A percentile compares a stretch with the other conserved stretches of the same genome.
These are phyloP conservation scores for Ischnus inquisitorius DNA, from an alignment of 2,888 invertebrate genomes.

Conservation along the genomic window DNA sequence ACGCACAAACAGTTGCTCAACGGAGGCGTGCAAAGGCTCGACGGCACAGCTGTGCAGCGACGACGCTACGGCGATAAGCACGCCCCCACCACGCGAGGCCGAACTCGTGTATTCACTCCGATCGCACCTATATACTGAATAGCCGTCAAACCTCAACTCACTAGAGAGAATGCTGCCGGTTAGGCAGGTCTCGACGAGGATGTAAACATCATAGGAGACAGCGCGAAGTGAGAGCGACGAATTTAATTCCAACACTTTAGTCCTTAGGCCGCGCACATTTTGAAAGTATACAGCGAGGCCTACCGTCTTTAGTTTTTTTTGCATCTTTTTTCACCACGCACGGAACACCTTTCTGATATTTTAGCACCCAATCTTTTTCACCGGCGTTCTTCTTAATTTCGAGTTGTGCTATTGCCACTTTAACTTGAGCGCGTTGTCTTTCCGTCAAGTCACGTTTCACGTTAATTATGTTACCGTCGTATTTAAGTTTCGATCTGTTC, in stretches of 20 bases:
- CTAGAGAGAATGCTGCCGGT: neutral
- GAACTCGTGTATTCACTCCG: neutral
- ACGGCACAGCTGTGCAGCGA: neutral
- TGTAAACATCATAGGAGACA: neutral
- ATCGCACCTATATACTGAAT: neutral
- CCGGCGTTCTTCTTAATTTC: neutral
- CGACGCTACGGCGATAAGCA: neutral
- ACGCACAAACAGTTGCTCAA: neutral
- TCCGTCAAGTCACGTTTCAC: too few species aligned
- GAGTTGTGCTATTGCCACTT: too few species aligned
- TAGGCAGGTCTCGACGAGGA: neutral
- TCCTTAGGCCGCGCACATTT: conserved; percentile 4
- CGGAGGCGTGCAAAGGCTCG: neutral
- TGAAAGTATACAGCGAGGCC: neutral
- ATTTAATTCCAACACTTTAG: neutral
- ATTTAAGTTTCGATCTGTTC: too few species aligned
- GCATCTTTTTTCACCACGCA: neutral
- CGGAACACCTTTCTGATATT: conserved; percentile 1
- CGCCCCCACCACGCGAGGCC: neutral
- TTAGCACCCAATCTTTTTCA: neutral
- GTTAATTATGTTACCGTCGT: too few species aligned
- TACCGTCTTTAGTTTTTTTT: neutral
- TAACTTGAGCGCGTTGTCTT: neutral
- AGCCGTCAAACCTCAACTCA: neutral
- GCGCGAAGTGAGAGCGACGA: neutral